Base-by-base conservation (phyloP, 1,140 invertebrate species). In the Phymorhynchus buccinoides region DNA sequence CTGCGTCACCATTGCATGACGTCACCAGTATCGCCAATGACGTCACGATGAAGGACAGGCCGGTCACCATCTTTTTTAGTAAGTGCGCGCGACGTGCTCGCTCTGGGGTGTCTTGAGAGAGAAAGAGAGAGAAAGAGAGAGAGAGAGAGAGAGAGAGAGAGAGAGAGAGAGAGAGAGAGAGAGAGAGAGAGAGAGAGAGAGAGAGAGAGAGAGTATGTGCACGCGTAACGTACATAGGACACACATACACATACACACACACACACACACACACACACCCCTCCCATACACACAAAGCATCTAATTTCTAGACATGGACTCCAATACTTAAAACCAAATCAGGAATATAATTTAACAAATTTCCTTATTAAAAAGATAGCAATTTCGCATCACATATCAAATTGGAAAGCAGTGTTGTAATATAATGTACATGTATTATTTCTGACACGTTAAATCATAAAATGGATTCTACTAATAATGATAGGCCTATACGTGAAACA, bases 91-190 rank as follows among this genome's bases (percentile, higher is more conserved):
- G 12, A 9, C 14, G 56, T 22, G 18, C 14, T 27, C 56, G n/a
- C 56, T 62, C 56, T 62, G 56, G 56, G n/a, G n/a, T n/a, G n/a
- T n/a, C n/a, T n/a, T n/a, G n/a, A n/a, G n/a, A n/a, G n/a, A n/a
- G n/a, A n/a, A 62, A 62, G 7, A 48, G 6, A 48, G 7, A 48
- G 44, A 48, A 48, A 9, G 6, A 48, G 6, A 18, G 7, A 48
- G 44, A 18, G 44, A 9, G 44, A 27, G 56, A 27, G 56, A 18
- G 12, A 62, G 22, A 22, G 18, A 62, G 56, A 62, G 56, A 62
- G 56, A 62, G 56, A 62, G 56, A 62, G 56, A 62, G 56, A 62
- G 56, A 62, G 56, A 62, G 56, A 62, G 56, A 62, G 56, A 62
- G 56, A 62, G 56, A 62, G 56, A 62, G 56, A 62, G 56, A 62